Percentiles rank a stretch among this genome's conserved stretches.
Evolutionary conservation across 2,888 invertebrate genomes (phyloP).

Genomic region (Hypena proboscidalis): DNA sequence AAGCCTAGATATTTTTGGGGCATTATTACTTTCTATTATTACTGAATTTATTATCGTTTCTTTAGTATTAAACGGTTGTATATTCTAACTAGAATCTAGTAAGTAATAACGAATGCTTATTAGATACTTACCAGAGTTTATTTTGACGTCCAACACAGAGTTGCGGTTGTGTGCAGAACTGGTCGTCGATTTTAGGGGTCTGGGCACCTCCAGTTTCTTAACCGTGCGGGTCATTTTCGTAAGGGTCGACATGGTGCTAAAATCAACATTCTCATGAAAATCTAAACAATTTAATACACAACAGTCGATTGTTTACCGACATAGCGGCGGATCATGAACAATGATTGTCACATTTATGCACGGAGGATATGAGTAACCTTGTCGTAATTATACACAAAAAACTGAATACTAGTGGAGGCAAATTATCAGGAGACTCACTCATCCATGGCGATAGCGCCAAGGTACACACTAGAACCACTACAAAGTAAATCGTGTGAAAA

Average conservation of each 20-base stretch:
- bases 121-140: constrained; percentile 77
- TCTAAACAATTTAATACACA: constrained; percentile 6
- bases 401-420: constrained; percentile 54
- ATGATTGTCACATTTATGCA: constrained; percentile 64
- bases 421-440: constrained; percentile 78
- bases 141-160: constrained; percentile 81
- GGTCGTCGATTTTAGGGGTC: constrained; percentile 88
- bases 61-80: neutral
- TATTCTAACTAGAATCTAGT: constrained; percentile 9
- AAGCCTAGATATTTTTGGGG: too few species aligned
- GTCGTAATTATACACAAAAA: constrained; percentile 68
- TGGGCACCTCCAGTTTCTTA: constrained; percentile 90
- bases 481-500: constrained; percentile 77
- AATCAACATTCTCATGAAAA: constrained; percentile 39
- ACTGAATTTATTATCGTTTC: too few species aligned
- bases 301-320: constrained; percentile 25
- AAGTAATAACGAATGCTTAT: constrained; percentile 9
- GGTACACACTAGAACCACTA: constrained; percentile 73
- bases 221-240: constrained; percentile 89
- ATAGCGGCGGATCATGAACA: constrained; percentile 43
- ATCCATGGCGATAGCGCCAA: constrained; percentile 79
- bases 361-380: constrained; percentile 72
- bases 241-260: constrained; percentile 84
- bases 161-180: constrained; percentile 83
- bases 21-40: too few species aligned